Evolutionary conservation across 2,113 vertebrate genomes (phyloP), one percentile per base, ranked within the genome.

Genomic region (Pogona vitticeps): DNA sequence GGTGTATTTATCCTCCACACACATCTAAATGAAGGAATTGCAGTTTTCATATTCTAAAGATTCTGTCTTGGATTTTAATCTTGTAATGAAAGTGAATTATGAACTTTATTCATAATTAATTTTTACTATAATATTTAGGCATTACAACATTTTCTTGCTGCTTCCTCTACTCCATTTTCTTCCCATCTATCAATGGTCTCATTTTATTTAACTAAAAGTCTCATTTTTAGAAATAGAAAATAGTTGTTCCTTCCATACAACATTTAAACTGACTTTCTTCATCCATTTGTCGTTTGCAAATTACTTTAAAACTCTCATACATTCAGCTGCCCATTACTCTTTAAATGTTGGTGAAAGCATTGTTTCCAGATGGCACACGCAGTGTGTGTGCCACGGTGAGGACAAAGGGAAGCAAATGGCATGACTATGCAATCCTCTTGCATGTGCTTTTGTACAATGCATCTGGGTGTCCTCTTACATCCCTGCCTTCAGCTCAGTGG

Each of bases 201-300:
- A 86, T 86, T 83, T 21, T n/a, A 14, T 87, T 33, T 70, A 86
- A 70, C 1, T 0, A 52, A 78, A 73, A 23, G 88, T 71, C 12
- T 83, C 1, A 31, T 77, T 89, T 87, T 86, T 52, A 76, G 52
- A 28, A 78, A 68, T 61, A 21, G 58, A 46, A 76, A 86, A 90
- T 76, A 6, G 85, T 58, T 5, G 38, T 21, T 10, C 18, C 58
- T 78, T 78, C 33, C 15, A 61, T 56, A 77, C 9, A n/a, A 78
- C 2, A 36, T 2, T 31, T 46, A 40, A 76, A 76, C 26, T 13
- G 4, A 46, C 40, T 76, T n/a, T n/a, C n/a, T n/a, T 28, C 28
- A 2, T 6, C 61, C 23, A 1, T 21, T 21, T 65, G 61, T 61
- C 3, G 59, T 58, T 18, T 1, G 14, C 59, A 61, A 3, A 61